Evolutionary conservation across 2,888 invertebrate species (phyloP), one percentile per base, ranked within the genome.

Genomic region (Drosophila meridionalis): DNA sequence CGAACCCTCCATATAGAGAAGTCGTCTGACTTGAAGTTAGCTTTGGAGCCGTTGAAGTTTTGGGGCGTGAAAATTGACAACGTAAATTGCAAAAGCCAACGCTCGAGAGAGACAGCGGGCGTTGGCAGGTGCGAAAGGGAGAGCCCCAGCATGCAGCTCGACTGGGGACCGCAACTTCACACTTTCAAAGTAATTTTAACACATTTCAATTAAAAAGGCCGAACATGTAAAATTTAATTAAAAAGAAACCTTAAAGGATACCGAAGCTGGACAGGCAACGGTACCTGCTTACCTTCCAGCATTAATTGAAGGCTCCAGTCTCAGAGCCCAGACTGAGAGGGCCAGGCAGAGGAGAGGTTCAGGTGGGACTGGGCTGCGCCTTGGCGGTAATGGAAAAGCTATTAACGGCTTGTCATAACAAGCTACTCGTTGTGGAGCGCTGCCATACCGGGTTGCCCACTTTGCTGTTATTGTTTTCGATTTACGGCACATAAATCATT

Each of bases 181-280:
- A 90, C 90, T 90, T 87, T 90, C 89, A 90, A 87, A 88, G 89
- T 83, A 78, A 88, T 87, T 87, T 87, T 86, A 88, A 86, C 87
- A 87, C 87, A 88, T 87, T 90, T 90, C 87, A 87, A 87, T 87
- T 87, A 87, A 88, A 87, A 85, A 81, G 69, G 61, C 65, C 52
- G 56, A 68, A 69, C 90, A 79, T 89, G 90, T 90, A 83, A 90
- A 90, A 87, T 87, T 87, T 90, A 87, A 87, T 87, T 87, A 90
- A 87, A 87, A 87, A 76, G 62, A 66, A 63, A 81, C 89, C 84
- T 78, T 87, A 72, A 86, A 88, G 86, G 85, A 86, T 89, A 76
- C 80, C 73, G 69, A 76, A 57, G 28, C 43, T 9, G 38, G 12
- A 32, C 38, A 30, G 55, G 34, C 65, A 73, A 64, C 72, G 82